Evolutionary conservation across 2,888 invertebrate species (phyloP), one percentile per base, ranked within the genome.

Genomic region (Lobophora halterata): DNA sequence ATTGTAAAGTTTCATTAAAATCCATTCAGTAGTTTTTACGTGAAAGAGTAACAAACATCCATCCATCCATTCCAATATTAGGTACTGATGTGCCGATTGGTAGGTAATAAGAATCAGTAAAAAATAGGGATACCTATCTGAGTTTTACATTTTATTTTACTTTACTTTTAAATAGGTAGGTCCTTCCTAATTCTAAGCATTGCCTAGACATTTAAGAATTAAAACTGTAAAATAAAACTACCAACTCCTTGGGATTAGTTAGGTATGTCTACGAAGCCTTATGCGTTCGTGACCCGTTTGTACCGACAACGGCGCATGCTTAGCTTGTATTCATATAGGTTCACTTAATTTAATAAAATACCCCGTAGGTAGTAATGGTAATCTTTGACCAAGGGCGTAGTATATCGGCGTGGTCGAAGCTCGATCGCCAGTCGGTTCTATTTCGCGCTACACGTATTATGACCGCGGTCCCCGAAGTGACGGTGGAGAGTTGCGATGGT

Each of bases 291-390:
- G 87, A 86, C 86, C 85, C 68, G 81, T 61, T 79, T 79, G 79
- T 32, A 36, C 66, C 56, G 62, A 66, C n/a, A n/a, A n/a, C 71
- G 64, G 76, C 81, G 82, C 82, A 79, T 83, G 81, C 81, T 79
- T 79, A 73, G n/a, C n/a, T n/a, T n/a, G n/a, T n/a, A n/a, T n/a
- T 5, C 1, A 28, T 12, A 14, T 27, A 36, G 25, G 37, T 76
- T 79, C 71, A 74, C 72, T 83, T 86, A 86, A 87, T 86, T 85
- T 87, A 87, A 86, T 87, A 86, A 86, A 73, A 75, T 71, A 71
- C 71, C 71, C 10, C 73, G 77, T 79, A 76, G 76, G 77, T 79
- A 76, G 76, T 79, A 77, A 76, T 68, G 70, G 76, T 82, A 83
- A 85, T 85, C 82, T 81, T 72, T 75, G 72, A 71, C 79, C 86